Percentiles rank a stretch among this genome's conserved stretches.
Evolutionary conservation across 1,140 invertebrate species (phyloP).

Genomic region (Aphis craccivora): DNA sequence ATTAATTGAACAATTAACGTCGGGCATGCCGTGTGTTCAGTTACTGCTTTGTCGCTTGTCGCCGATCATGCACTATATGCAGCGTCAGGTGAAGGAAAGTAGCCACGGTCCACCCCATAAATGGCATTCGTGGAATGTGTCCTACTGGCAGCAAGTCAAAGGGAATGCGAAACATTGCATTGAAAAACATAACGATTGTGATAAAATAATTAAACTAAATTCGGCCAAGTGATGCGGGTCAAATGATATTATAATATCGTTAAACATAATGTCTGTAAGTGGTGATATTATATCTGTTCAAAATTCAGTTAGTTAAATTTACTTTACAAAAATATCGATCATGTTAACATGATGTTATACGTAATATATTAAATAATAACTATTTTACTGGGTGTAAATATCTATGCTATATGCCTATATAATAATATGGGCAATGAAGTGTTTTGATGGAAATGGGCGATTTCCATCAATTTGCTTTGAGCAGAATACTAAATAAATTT

Average conservation of each 20-base stretch:
- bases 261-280: neutral
- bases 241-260: neutral
- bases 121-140: neutral
- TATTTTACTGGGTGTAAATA: too few species aligned
- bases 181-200: conserved; percentile 13
- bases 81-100: neutral
- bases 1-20: neutral
- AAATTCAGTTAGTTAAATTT: neutral
- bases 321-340: neutral
- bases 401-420: too few species aligned
- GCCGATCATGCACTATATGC: neutral
- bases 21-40: conserved; percentile 21
- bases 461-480: neutral
- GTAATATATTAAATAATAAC: neutral
- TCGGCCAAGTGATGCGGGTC: neutral
- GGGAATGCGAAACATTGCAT: neutral
- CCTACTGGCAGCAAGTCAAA: conserved; percentile 11
- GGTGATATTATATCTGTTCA: neutral
- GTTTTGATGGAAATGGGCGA: neutral
- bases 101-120: neutral
- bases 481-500: neutral
- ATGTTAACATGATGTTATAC: too few species aligned
- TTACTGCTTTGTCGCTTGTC: conserved; percentile 13
- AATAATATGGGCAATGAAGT: neutral
- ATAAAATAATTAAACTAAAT: neutral